Evolutionary conservation across 2,888 invertebrate species (phyloP).

Genomic region (Eutolmus rufibarbis): DNA sequence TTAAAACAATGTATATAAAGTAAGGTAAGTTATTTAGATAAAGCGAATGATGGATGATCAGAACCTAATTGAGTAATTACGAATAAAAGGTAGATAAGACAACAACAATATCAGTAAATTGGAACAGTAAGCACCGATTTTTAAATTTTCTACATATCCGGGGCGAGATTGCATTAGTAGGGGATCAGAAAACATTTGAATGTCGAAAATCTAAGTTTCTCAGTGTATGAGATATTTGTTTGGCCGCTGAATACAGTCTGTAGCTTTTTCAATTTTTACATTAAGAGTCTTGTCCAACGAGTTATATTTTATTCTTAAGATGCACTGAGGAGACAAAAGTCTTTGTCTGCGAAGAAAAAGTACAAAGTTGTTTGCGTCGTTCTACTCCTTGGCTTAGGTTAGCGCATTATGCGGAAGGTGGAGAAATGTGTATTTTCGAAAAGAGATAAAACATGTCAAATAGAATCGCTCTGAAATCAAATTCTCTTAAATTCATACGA

Average conservation of each 20-base stretch:
- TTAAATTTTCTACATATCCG: conserved; percentile 29
- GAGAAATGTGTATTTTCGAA: too few species aligned
- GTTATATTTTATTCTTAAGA: neutral
- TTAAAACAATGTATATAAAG: conserved; percentile 11
- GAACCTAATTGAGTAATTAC: neutral
- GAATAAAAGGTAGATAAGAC: neutral
- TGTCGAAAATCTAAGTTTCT: neutral
- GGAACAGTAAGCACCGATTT: conserved; percentile 4
- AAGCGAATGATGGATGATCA: neutral
- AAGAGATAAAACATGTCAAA: too few species aligned
- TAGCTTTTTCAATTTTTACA: neutral
- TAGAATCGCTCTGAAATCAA: too few species aligned
- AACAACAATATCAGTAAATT: conserved; percentile 1
- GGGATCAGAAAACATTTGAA: neutral
- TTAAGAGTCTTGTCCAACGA: neutral
- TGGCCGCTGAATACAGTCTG: neutral
- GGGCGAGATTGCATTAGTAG: neutral
- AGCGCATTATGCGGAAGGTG: neutral
- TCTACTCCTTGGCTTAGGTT: neutral
- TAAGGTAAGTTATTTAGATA: neutral
- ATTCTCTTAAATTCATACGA: too few species aligned
- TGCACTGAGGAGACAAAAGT: neutral
- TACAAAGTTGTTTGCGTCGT: neutral
- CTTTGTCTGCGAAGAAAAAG: neutral
- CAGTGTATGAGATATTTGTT: neutral